phyloP scores from a whole-genome alignment of 1,140 invertebrate species.

The Fopius arisanus region DNA sequence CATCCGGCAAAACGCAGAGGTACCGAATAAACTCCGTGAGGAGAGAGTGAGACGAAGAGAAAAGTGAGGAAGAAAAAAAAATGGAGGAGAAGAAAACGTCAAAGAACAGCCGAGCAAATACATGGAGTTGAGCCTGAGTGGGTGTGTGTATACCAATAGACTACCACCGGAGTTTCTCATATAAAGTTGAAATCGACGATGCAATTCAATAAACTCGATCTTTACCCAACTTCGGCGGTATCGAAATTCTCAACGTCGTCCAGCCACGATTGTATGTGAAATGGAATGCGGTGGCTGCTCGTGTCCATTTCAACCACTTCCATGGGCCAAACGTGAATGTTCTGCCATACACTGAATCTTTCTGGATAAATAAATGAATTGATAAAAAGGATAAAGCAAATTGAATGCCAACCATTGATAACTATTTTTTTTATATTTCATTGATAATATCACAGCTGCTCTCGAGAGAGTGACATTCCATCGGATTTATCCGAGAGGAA shows the following conservation, averaged over 20 bases:
- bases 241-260: constrained; percentile 46
- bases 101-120: not conserved
- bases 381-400: not conserved
- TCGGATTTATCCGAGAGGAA: no score
- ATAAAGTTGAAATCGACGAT: constrained; percentile 22
- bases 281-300: constrained; percentile 37
- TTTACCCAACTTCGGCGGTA: constrained; percentile 46
- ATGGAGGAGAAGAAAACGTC: not conserved
- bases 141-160: constrained; percentile 8
- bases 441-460: no score
- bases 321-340: constrained; percentile 42
- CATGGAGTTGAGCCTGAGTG: not conserved
- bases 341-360: constrained; percentile 47
- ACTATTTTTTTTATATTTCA: no score
- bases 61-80: not conserved
- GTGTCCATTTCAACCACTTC: constrained; percentile 29
- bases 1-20: not conserved
- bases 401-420: not conserved
- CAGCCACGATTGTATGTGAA: constrained; percentile 48
- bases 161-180: not conserved
- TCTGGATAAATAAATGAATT: constrained; percentile 31
- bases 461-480: no score
- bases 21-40: not conserved
- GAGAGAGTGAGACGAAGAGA: not conserved
- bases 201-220: constrained; percentile 28